These are phyloP conservation scores for Callaeas wilsoni DNA, from an alignment of 2,113 vertebrate genomes.

Conservation along the genomic window DNA sequence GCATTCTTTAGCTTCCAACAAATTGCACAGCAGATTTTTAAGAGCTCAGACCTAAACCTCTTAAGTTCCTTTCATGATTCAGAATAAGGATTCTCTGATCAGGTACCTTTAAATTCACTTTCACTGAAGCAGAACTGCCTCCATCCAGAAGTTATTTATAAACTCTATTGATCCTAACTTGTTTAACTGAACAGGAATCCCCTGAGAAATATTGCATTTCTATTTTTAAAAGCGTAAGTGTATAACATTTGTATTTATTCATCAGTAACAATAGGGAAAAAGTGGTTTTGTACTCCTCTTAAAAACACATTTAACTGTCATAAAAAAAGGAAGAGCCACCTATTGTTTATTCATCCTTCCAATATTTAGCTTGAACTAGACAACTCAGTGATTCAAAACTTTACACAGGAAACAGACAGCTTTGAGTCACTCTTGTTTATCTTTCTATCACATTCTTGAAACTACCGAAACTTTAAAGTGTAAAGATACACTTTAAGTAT, in stretches of 20 bases:
- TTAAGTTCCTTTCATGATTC: background rate
- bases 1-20: background rate
- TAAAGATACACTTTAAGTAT: background rate
- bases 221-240: background rate
- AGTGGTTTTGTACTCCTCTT: background rate
- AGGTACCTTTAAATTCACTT: background rate
- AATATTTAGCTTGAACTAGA: background rate
- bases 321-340: background rate
- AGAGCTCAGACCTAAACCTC: background rate
- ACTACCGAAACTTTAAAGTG: background rate
- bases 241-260: background rate
- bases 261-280: background rate
- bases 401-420: constrained; percentile 33
- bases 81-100: background rate
- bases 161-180: background rate
- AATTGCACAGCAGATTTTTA: background rate
- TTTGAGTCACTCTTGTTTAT: constrained; percentile 17
- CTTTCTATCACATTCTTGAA: constrained; percentile 8
- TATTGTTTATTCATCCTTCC: background rate
- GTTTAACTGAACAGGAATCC: background rate
- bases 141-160: background rate
- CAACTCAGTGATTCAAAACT: background rate
- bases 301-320: background rate
- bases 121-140: background rate
- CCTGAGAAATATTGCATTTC: background rate